Base-by-base conservation (phyloP, 2,888 invertebrate species). In the Theretra japonica region DNA sequence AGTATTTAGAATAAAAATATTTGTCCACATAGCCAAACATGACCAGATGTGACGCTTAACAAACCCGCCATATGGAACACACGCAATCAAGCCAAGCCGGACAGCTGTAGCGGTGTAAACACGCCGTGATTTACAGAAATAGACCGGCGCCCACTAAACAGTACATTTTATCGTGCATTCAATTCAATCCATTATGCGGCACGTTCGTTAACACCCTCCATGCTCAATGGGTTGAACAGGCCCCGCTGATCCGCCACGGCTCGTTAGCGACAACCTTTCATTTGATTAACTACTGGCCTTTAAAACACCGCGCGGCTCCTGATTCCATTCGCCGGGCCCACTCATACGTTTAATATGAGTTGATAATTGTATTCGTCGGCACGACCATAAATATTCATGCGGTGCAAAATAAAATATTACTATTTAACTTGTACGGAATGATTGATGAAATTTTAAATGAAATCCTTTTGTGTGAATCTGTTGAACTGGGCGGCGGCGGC, bases 261-360 rank as follows among this genome's bases (percentile, higher is more conserved):
- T 81, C 82, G 78, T 81, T 81, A 78, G 77, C 80, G 81, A 79
- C 74, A 75, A 75, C 80, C 82, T 81, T 81, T 81, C 82, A 81
- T 81, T 77, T 79, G 77, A 79, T 80, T 82, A 82, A 82, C 80
- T 80, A 73, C 77, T 73, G 74, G 75, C 74, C 75, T 65, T 65
- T 33, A 60, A 53, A 65, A 65, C 41, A 41, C 65, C 23, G 25
- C 28, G 19, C 30, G 48, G 17, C 48, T 65, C 65, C 65, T 65
- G 65, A 65, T 65, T 48, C 65, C 41, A 48, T 48, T 60, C 33
- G 23, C 41, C 21, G 41, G 17, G 41, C 21, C 23, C 65, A 41
- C 41, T 65, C 62, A 23, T 8, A 41, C 62, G 65, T 5, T 65
- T 23, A 41, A 65, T 65, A 65, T 17, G 23, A 62, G 41, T 48